phyloP scores from a whole-genome alignment of 2,888 invertebrate genomes.

The Craniophora ligustri region DNA sequence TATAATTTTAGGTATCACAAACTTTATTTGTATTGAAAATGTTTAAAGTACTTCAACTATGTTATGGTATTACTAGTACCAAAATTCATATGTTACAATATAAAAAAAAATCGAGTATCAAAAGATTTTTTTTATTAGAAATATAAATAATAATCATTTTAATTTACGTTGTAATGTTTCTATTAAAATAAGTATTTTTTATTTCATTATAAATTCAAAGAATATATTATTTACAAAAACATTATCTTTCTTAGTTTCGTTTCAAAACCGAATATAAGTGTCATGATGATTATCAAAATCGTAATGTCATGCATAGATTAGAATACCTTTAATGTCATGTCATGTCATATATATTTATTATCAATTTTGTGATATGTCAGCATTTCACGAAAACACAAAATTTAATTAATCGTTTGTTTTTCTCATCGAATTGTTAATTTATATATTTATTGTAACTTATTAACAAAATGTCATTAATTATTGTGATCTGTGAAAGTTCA shows the following conservation, averaged over 20 bases:
- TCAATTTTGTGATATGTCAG: slow-evolving; percentile 68
- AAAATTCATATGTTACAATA: neutral
- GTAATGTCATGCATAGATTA: slow-evolving; percentile 58
- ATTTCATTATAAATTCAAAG: neutral
- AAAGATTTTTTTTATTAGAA: neutral
- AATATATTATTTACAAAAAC: neutral
- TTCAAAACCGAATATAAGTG: slow-evolving; percentile 49
- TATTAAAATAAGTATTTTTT: too few species aligned
- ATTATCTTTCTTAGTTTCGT: neutral
- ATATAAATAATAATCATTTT: neutral
- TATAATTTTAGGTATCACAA: neutral
- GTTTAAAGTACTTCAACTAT: neutral
- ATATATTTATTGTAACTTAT: slow-evolving; percentile 16
- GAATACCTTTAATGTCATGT: too few species aligned
- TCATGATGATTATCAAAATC: slow-evolving; percentile 51
- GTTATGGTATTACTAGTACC: slow-evolving; percentile 19
- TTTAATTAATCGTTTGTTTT: slow-evolving; percentile 14
- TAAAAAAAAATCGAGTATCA: neutral
- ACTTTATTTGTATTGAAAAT: neutral
- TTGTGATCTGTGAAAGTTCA: slow-evolving; percentile 28
- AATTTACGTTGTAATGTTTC: too few species aligned
- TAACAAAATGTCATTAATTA: slow-evolving; percentile 42
- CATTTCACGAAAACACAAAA: slow-evolving; percentile 52
- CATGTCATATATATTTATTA: slow-evolving; percentile 60
- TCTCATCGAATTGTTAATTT: slow-evolving; percentile 21